Percentiles rank a stretch among this genome's conserved stretches.
phyloP scores from a whole-genome alignment of 2,113 vertebrate genomes.

The Indicator indicator region DNA sequence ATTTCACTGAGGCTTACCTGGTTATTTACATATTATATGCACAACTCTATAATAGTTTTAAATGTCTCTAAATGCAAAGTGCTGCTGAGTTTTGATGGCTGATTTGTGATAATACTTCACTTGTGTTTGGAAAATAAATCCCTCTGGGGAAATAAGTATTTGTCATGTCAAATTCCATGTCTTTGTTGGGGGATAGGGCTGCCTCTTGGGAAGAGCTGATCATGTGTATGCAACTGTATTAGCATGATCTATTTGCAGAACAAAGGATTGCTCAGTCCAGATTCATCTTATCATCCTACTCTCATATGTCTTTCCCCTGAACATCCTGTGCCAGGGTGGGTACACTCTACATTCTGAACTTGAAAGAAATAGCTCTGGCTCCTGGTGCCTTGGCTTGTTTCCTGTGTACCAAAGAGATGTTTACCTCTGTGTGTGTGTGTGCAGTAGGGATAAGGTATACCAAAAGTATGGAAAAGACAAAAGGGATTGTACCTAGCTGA shows the following conservation, averaged over 20 bases:
- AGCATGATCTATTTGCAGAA: not conserved
- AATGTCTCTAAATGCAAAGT: constrained; percentile 6
- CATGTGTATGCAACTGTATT: not conserved
- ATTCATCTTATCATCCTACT: not conserved
- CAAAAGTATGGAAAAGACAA: not conserved
- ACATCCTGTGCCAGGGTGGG: not conserved
- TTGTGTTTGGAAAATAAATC: constrained; percentile 30
- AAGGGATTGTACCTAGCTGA: not conserved
- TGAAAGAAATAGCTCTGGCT: not conserved
- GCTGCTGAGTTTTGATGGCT: not conserved
- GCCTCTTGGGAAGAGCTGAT: constrained; percentile 1
- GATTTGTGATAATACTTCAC: constrained; percentile 8
- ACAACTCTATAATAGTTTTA: not conserved
- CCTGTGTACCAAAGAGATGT: not conserved
- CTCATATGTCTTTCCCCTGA: not conserved
- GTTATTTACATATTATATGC: not conserved
- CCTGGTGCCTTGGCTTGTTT: not conserved
- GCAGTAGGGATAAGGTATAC: not conserved
- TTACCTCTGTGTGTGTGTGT: not conserved
- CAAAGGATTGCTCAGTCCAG: not conserved
- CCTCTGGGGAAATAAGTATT: constrained; percentile 15
- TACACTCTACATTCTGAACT: not conserved
- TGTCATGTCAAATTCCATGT: not conserved
- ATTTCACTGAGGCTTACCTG: not conserved
- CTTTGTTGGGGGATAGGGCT: not conserved